phyloP scores from a whole-genome alignment of 2,797 vertebrate genomes.

The Botia almorhae region DNA sequence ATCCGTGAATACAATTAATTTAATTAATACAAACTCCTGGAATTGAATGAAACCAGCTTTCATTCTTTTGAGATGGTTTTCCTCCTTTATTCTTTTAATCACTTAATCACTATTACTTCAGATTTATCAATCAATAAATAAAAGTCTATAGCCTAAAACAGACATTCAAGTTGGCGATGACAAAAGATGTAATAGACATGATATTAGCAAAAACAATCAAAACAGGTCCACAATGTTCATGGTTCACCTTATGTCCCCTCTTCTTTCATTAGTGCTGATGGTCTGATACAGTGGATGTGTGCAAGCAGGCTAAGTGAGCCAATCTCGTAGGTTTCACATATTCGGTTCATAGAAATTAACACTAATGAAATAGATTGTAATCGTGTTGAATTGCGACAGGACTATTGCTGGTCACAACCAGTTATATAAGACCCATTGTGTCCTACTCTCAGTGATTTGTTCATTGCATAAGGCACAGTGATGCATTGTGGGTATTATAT shows the following conservation, averaged over 20 bases:
- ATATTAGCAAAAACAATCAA: slow-evolving; percentile 40
- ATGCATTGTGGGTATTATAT: slow-evolving; percentile 46
- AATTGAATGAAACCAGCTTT: slow-evolving; percentile 34
- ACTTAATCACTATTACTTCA: too few species aligned
- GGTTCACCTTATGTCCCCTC: neutral
- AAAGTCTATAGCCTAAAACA: slow-evolving; percentile 56
- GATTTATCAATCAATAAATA: slow-evolving; percentile 59
- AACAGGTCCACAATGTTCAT: slow-evolving; percentile 50
- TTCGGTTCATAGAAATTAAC: slow-evolving; percentile 9
- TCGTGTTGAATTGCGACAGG: slow-evolving; percentile 14
- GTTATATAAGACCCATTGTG: slow-evolving; percentile 37
- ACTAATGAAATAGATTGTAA: slow-evolving; percentile 28
- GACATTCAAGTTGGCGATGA: slow-evolving; percentile 55
- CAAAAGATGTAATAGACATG: slow-evolving; percentile 23
- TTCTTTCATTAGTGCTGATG: slow-evolving; percentile 29
- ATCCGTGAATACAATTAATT: neutral
- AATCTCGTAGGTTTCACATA: neutral
- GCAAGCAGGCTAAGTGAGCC: slow-evolving; percentile 9
- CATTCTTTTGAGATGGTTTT: slow-evolving; percentile 5
- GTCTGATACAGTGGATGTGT: neutral
- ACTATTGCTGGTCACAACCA: slow-evolving; percentile 29
- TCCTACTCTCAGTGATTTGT: slow-evolving; percentile 37
- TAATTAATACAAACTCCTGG: neutral
- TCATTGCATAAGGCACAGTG: slow-evolving; percentile 57
- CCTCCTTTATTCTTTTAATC: slow-evolving; percentile 23